Base-by-base conservation (phyloP, 2,888 invertebrate genomes). In the Sinelater perroti region DNA sequence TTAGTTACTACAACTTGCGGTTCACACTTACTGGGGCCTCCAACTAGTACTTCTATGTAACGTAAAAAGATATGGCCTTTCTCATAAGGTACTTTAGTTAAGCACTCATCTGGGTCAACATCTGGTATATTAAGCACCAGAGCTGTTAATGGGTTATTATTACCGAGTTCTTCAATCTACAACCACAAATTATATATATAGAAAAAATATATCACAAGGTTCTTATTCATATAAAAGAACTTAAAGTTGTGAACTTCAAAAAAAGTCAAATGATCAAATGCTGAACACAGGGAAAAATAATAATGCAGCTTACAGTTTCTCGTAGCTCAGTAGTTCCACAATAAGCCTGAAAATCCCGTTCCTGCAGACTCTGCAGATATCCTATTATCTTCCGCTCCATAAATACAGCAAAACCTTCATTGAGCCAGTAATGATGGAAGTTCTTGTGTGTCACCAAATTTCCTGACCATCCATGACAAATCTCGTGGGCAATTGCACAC, bases 371-470 rank as follows among this genome's bases (percentile, higher is more conserved):
- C 64, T 86, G 82, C 70, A 96, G 81, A 20, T 88, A 82, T 0
- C 91, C 90, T 1, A 84, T 78, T 63, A 94, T 91, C 79, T 95
- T 96, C 33, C 93, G 82, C 79, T 97, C 96, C 1, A 95, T 82
- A 79, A 94, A 97, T 49, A 93, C 89, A 0, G 97, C 97, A 76
- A 93, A 93, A 0, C 97, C 97, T 80, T 97, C 97, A 73, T 97
- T 97, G 14, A 97, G 81, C 97, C 97, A 97, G 79, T 97, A 97
- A 77, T 97, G 93, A 75, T 97, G 94, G 74, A 92, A 95, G 76
- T 92, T 95, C 58, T 83, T 83, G 76, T 96, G 97, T 0, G 97
- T 97, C 16, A 97, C 93, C 61, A 97, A 82, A 79, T 97, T 97
- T 6, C 97, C 95, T 1, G 94, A 93, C 95, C 95, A 95, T 71